phyloP scores from a whole-genome alignment of 2,113 vertebrate genomes.

The Upupa epops region DNA sequence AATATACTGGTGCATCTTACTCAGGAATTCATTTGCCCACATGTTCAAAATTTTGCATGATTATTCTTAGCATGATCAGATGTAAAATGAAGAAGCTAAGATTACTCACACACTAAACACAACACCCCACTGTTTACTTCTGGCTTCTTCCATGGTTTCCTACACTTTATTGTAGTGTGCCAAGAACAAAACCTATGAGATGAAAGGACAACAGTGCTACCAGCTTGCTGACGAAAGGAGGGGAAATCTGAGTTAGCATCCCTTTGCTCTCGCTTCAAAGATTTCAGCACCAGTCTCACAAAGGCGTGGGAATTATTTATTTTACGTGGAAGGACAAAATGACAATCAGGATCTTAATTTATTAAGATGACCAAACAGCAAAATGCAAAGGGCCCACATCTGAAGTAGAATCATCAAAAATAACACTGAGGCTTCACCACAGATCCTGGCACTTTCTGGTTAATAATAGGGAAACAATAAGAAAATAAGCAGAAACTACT shows the following conservation, averaged over 20 bases:
- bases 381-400: not conserved
- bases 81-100: not conserved
- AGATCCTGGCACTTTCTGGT: not conserved
- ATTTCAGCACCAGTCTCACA: not conserved
- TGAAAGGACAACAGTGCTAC: not conserved
- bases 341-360: not conserved
- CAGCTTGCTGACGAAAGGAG: not conserved
- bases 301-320: not conserved
- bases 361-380: not conserved
- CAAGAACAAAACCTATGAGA: not conserved
- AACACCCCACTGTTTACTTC: constrained; percentile 25
- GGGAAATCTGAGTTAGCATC: not conserved
- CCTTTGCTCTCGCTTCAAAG: not conserved
- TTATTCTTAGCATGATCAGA: constrained; percentile 12
- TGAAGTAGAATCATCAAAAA: not conserved
- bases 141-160: constrained; percentile 15
- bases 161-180: not conserved
- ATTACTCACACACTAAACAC: constrained; percentile 25
- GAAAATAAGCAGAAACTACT: not conserved
- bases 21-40: not conserved
- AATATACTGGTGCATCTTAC: not conserved
- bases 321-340: not conserved
- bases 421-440: not conserved
- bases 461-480: not conserved
- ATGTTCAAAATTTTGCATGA: not conserved